phyloP scores from a whole-genome alignment of 2,113 vertebrate genomes.

The Anseranas semipalmata region DNA sequence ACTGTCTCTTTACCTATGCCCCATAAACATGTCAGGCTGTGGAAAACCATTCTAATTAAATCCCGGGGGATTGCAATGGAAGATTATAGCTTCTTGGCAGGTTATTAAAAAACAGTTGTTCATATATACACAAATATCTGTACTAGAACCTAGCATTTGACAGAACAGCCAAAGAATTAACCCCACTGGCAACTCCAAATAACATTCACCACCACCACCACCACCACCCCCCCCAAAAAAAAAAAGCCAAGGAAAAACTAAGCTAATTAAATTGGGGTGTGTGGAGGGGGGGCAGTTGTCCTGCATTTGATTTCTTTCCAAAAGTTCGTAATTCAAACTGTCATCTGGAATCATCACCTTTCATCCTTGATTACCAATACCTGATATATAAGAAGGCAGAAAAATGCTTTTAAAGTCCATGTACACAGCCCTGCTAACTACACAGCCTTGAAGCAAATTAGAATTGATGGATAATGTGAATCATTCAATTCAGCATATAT shows the following conservation, averaged over 20 bases:
- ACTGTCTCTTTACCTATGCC: conserved; percentile 88
- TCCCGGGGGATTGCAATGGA: conserved; percentile 77
- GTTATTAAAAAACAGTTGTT: conserved; percentile 89
- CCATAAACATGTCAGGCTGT: conserved; percentile 86
- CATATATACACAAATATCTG: conserved; percentile 83
- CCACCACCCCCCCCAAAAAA: neutral
- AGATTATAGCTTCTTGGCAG: conserved; percentile 85
- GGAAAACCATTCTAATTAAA: conserved; percentile 86
- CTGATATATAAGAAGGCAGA: neutral
- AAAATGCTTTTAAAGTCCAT: neutral
- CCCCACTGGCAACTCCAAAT: conserved; percentile 63
- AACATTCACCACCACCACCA: neutral
- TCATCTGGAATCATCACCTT: neutral
- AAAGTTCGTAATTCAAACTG: conserved; percentile 15
- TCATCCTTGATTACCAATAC: neutral
- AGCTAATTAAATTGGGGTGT: neutral
- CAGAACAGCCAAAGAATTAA: conserved; percentile 77
- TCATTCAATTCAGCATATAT: neutral
- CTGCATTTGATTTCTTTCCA: neutral
- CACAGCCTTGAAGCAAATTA: neutral
- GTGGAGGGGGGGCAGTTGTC: neutral
- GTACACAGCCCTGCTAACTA: neutral
- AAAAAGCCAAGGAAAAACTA: neutral
- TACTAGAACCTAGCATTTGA: conserved; percentile 76
- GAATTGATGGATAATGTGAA: accelerated